phyloP scores from a whole-genome alignment of 2,888 invertebrate genomes.

The Cantharis rustica region DNA sequence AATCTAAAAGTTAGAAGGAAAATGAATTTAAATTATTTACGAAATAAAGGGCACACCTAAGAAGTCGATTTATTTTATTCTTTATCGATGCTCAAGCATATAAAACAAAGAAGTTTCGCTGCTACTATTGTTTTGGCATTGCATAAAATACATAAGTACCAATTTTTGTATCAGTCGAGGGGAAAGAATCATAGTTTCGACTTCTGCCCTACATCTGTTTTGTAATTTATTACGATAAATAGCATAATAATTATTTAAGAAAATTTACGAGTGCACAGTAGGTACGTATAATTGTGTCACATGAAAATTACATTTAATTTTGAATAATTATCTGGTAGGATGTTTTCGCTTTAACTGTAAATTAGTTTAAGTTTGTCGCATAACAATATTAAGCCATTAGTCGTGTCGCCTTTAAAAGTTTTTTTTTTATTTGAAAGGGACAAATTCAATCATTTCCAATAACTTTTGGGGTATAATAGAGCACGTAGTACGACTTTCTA shows the following conservation, averaged over 20 bases:
- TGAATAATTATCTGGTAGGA: neutral
- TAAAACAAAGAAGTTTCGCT: neutral
- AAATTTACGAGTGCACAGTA: neutral
- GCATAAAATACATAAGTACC: neutral
- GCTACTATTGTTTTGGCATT: neutral
- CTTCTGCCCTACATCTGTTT: neutral
- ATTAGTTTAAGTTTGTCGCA: neutral
- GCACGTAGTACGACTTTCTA: neutral
- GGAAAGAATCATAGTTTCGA: neutral
- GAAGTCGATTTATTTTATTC: neutral
- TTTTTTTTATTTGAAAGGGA: neutral
- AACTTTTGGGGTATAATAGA: constrained; percentile 3
- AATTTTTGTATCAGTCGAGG: neutral
- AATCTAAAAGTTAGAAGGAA: neutral
- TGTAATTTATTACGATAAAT: neutral
- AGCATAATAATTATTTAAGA: neutral
- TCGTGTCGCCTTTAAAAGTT: neutral
- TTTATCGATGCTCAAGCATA: neutral
- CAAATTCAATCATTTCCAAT: constrained; percentile 6
- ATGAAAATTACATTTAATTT: neutral
- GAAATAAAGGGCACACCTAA: neutral
- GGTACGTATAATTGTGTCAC: neutral
- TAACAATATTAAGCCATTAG: neutral
- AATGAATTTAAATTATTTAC: neutral
- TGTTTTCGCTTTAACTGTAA: neutral